These are phyloP conservation scores for Siniperca scherzeri DNA, from an alignment of 2,797 vertebrate species.

Conservation along the genomic window DNA sequence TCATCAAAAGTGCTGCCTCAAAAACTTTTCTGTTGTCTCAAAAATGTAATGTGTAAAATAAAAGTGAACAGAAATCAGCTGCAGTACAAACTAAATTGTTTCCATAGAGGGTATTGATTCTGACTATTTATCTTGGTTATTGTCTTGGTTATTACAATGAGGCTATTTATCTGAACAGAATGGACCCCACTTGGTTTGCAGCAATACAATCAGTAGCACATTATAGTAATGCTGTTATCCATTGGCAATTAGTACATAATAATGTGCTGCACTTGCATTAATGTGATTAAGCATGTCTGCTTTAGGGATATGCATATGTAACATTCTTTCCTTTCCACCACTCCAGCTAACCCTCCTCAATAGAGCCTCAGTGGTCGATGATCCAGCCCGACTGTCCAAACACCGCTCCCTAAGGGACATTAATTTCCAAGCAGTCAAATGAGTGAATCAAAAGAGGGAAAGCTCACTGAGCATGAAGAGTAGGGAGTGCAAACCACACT, in stretches of 20 bases:
- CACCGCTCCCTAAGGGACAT: slow-evolving; percentile 66
- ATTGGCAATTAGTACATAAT: slow-evolving; percentile 71
- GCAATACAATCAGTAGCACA: slow-evolving; percentile 58
- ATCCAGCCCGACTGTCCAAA: slow-evolving; percentile 72
- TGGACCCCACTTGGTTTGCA: slow-evolving; percentile 53
- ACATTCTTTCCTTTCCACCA: slow-evolving; percentile 38
- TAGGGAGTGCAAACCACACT: slow-evolving; percentile 66
- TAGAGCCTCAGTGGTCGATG: slow-evolving; percentile 63
- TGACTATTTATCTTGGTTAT: slow-evolving; percentile 66
- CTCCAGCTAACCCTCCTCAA: slow-evolving; percentile 49
- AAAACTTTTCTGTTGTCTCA: slow-evolving; percentile 28
- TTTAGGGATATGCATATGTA: slow-evolving; percentile 52
- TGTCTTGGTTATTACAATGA: slow-evolving; percentile 56
- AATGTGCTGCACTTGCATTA: slow-evolving; percentile 66
- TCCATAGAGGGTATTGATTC: slow-evolving; percentile 40
- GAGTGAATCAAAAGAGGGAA: slow-evolving; percentile 58
- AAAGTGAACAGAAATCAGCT: slow-evolving; percentile 35
- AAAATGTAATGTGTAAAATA: slow-evolving; percentile 11
- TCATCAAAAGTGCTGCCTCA: slow-evolving; percentile 1
- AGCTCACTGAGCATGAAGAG: slow-evolving; percentile 69
- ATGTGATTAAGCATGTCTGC: slow-evolving; percentile 69
- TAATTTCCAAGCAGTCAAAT: slow-evolving; percentile 67
- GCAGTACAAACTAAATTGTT: slow-evolving; percentile 42
- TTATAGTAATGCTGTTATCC: slow-evolving; percentile 57
- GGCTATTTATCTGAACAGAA: slow-evolving; percentile 67